A percentile compares a stretch with the other conserved stretches of the same genome.
Evolutionary conservation across 2,888 invertebrate species (phyloP).

Genomic region (Spilosoma lubricipeda): DNA sequence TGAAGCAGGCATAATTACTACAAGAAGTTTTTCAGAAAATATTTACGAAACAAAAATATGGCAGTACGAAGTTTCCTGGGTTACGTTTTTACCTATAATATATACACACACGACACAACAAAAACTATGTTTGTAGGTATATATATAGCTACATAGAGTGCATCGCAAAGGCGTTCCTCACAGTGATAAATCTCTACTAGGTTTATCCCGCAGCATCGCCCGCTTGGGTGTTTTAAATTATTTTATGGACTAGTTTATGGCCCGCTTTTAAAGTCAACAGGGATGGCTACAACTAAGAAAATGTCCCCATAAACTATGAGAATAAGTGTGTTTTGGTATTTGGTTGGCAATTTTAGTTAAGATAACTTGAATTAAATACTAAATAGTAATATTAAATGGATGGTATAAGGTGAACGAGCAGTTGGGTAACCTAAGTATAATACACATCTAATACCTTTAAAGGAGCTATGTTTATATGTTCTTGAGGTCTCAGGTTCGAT

Average conservation of each 20-base stretch:
- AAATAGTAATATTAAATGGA: too few species aligned
- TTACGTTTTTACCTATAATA: slow-evolving; percentile 3
- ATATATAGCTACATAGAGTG: slow-evolving; percentile 34
- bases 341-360: slow-evolving; percentile 18
- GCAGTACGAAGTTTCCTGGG: too few species aligned
- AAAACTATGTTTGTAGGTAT: neutral
- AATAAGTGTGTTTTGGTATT: slow-evolving; percentile 37
- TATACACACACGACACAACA: slow-evolving; percentile 4
- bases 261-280: slow-evolving; percentile 52
- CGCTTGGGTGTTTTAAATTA: slow-evolving; percentile 58
- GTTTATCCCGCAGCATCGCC: slow-evolving; percentile 52
- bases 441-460: too few species aligned
- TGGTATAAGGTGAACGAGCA: too few species aligned
- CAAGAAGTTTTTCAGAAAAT: too few species aligned
- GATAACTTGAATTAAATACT: neutral
- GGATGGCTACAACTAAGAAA: slow-evolving; percentile 41
- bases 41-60: too few species aligned
- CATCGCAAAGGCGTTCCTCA: slow-evolving; percentile 52
- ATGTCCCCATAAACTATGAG: slow-evolving; percentile 43
- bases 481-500: too few species aligned
- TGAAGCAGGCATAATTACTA: too few species aligned
- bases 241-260: slow-evolving; percentile 56
- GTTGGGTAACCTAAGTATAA: too few species aligned
- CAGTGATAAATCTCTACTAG: slow-evolving; percentile 59
- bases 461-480: too few species aligned